phyloP scores from a whole-genome alignment of 2,797 vertebrate genomes.

The Squalus acanthias region DNA sequence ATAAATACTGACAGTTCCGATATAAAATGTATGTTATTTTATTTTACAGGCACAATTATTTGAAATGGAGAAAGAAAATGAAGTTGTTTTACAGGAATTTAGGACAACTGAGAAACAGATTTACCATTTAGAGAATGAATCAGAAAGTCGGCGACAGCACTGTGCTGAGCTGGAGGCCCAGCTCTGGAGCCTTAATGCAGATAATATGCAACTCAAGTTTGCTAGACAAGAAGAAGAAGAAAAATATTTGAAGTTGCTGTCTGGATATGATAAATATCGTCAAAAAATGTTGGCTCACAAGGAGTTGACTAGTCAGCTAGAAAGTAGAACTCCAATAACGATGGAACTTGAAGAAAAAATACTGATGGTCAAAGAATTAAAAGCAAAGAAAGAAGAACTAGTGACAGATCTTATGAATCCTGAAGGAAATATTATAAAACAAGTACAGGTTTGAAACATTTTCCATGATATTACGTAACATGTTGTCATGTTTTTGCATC shows the following conservation, averaged over 20 bases:
- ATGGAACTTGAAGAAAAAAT: slow-evolving; percentile 55
- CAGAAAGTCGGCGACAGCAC: slow-evolving; percentile 48
- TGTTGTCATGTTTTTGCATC: not conserved
- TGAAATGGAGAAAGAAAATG: slow-evolving; percentile 57
- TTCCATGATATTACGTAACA: slow-evolving; percentile 26
- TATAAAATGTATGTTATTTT: slow-evolving; percentile 37
- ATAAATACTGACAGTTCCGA: not conserved
- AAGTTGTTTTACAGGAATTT: slow-evolving; percentile 50
- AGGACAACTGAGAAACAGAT: slow-evolving; percentile 56
- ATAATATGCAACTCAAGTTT: slow-evolving; percentile 55
- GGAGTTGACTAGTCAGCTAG: slow-evolving; percentile 47
- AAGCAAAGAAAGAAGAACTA: slow-evolving; percentile 55
- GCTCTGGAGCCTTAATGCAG: slow-evolving; percentile 51
- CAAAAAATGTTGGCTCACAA: slow-evolving; percentile 60
- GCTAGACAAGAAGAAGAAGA: slow-evolving; percentile 55
- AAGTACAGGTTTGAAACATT: slow-evolving; percentile 56
- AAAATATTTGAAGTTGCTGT: slow-evolving; percentile 50
- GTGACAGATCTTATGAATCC: slow-evolving; percentile 52
- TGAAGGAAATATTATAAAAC: slow-evolving; percentile 49
- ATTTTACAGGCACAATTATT: slow-evolving; percentile 57
- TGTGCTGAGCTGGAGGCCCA: slow-evolving; percentile 54
- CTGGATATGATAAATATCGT: slow-evolving; percentile 58
- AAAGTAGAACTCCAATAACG: slow-evolving; percentile 58
- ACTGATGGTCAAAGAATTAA: slow-evolving; percentile 52
- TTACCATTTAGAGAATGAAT: slow-evolving; percentile 53